Conservation (phyloP, 1,140 invertebrate genomes). For the Drosophila cardini region DNA sequence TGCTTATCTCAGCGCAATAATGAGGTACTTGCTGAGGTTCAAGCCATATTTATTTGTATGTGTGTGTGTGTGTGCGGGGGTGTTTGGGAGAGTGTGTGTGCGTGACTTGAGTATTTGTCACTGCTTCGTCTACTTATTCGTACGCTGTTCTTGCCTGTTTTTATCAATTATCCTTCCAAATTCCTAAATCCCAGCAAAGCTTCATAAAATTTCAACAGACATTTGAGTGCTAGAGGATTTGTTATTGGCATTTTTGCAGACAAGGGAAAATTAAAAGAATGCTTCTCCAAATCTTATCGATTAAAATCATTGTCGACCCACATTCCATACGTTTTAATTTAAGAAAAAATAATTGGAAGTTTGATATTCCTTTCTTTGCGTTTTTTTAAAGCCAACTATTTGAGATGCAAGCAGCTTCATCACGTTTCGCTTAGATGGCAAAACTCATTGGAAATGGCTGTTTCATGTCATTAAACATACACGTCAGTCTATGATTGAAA, state of each 20-base stretch:
- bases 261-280: constrained; percentile 31
- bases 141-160: constrained; percentile 29
- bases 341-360: constrained; percentile 27
- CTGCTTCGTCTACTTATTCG: constrained; percentile 2
- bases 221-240: constrained; percentile 35
- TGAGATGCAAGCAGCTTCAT: background rate
- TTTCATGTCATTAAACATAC: constrained; percentile 26
- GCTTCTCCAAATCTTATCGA: constrained; percentile 11
- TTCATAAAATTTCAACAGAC: constrained; percentile 31
- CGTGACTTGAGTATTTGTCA: constrained; percentile 38
- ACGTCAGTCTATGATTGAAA: constrained; percentile 52
- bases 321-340: constrained; percentile 6
- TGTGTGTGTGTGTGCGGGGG: constrained; percentile 31
- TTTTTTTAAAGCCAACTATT: background rate
- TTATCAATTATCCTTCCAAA: constrained; percentile 69
- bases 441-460: constrained; percentile 12
- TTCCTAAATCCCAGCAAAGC: constrained; percentile 42
- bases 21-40: constrained; percentile 46
- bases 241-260: constrained; percentile 55
- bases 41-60: constrained; percentile 5
- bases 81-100: constrained; percentile 35
- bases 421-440: background rate
- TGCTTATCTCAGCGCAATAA: constrained; percentile 75
- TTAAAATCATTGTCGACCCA: constrained; percentile 2
- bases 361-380: background rate